These are phyloP conservation scores for Numida meleagris DNA, from an alignment of 2,113 vertebrate species.

Conservation along the genomic window DNA sequence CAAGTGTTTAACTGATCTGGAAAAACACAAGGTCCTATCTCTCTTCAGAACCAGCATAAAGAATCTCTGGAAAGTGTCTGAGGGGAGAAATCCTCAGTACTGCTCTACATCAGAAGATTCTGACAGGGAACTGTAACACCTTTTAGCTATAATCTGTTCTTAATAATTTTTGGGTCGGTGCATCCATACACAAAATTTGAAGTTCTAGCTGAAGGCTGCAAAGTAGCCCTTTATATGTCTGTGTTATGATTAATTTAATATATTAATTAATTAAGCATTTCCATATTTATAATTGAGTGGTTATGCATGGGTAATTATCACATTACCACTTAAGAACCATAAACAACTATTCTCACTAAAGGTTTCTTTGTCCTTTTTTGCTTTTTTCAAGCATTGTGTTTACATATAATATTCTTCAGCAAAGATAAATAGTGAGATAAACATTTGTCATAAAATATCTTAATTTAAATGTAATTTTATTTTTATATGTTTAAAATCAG, in stretches of 20 bases:
- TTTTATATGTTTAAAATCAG: background rate
- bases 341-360: background rate
- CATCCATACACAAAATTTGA: background rate
- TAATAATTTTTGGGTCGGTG: background rate
- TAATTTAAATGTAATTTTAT: constrained; percentile 3
- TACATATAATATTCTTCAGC: background rate
- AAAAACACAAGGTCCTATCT: background rate
- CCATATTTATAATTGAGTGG: constrained; percentile 46
- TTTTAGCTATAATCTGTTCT: background rate
- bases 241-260: constrained; percentile 42
- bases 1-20: background rate
- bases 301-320: constrained; percentile 44
- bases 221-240: background rate
- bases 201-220: background rate
- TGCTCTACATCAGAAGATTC: background rate
- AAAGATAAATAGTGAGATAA: background rate
- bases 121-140: background rate
- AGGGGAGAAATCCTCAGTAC: background rate
- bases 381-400: background rate
- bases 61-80: background rate
- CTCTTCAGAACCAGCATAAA: background rate
- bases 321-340: constrained; percentile 37
- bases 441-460: background rate
- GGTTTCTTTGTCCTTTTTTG: background rate
- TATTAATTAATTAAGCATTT: constrained; percentile 50